These are phyloP conservation scores for Eupeodes luniger DNA, from an alignment of 2,888 invertebrate species.

Conservation along the genomic window DNA sequence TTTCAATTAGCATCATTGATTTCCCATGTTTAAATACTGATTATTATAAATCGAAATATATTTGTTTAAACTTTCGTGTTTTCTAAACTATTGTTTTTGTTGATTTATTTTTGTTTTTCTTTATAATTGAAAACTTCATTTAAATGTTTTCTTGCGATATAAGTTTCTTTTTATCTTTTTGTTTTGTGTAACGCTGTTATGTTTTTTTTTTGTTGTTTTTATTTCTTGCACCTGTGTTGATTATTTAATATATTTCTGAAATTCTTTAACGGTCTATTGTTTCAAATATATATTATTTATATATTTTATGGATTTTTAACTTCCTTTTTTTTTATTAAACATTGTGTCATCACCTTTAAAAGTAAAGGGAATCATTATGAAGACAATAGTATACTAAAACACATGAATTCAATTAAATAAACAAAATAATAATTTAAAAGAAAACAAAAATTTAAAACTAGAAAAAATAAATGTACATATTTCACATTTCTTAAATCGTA, in stretches of 20 bases:
- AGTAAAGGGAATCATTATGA: conserved; percentile 63
- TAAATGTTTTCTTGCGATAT: conserved; percentile 78
- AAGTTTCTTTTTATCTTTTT: conserved; percentile 78
- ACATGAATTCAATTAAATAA: conserved; percentile 61
- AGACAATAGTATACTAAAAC: conserved; percentile 65
- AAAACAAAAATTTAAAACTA: conserved; percentile 18
- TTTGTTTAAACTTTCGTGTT: conserved; percentile 77
- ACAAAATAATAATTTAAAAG: conserved; percentile 31
- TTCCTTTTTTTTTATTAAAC: conserved; percentile 54
- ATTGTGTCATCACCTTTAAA: conserved; percentile 60
- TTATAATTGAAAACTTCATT: conserved; percentile 79
- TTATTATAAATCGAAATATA: conserved; percentile 77
- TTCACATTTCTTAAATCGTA: conserved; percentile 57
- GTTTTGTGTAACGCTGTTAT: conserved; percentile 69
- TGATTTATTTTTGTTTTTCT: conserved; percentile 68
- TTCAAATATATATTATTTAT: conserved; percentile 69
- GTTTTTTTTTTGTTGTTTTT: conserved; percentile 53
- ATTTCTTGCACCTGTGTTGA: conserved; percentile 73
- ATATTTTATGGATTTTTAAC: conserved; percentile 47
- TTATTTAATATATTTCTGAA: conserved; percentile 73
- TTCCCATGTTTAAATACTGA: conserved; percentile 72
- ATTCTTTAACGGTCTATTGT: conserved; percentile 73
- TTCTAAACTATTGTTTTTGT: conserved; percentile 75
- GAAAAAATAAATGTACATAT: conserved; percentile 55
- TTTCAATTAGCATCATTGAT: conserved; percentile 70